Base-by-base conservation (phyloP, 2,113 vertebrate species). In the Muscicapa adusta region DNA sequence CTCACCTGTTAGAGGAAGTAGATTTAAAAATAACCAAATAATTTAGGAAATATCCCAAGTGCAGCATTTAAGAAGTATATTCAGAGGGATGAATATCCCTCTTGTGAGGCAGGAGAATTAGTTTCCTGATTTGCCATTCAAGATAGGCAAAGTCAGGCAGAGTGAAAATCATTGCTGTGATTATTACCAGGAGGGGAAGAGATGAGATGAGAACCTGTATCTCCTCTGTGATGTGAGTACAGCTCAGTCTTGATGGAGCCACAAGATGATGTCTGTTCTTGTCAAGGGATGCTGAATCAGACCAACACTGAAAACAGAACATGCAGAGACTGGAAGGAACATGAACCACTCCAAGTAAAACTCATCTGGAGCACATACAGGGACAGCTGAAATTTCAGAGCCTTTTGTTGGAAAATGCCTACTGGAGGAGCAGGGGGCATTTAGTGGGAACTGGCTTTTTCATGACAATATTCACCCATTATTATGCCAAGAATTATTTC, bases 401-500 rank as follows among this genome's bases (percentile, higher is more conserved):
- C 31, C 78, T 89, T 95, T 93, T 87, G 62, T 54, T 93, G 73
- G 62, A 95, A 97, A 95, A 93, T 89, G 53, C 85, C 84, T 89
- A 22, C 53, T 89, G 48, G 74, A 91, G 23, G 85, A 88, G 57
- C 36, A 85, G 77, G 79, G 79, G 91, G 40, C 60, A 89, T 90
- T 83, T 74, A 91, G 48, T 67, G 43, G 31, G 65, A 93, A 63
- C 38, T 57, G 82, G 17, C 51, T 88, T 86, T 93, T 91, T 86
- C 82, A 94, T 0, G 13, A 61, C 75, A 91, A 60, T 86, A 56
- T 91, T 96, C 90, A 91, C 15, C 45, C 82, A 74, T 75, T 88
- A 83, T 74, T 71, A 74, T 71, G 91, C 66, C 57, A 77, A 84
- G 60, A 82, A 91, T 74, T 2, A 77, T 88, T 91, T 94, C 45